phyloP scores from a whole-genome alignment of 2,113 vertebrate genomes.

The Falco punctatus region DNA sequence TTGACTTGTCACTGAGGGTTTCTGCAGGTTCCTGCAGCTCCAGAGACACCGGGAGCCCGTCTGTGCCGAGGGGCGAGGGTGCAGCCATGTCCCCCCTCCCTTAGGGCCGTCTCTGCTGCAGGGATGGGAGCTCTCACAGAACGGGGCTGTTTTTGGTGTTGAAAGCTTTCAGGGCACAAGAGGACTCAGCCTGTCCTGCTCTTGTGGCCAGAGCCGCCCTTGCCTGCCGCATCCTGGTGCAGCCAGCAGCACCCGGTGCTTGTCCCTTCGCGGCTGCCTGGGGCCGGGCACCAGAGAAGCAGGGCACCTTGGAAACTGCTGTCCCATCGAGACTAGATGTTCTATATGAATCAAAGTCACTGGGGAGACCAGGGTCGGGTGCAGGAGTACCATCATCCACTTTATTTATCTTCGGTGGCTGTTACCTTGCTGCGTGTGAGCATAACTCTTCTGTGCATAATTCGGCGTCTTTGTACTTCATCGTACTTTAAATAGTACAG shows the following conservation, averaged over 20 bases:
- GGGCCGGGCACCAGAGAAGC: rapidly evolving
- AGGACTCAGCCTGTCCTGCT: neutral
- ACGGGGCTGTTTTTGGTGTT: too few relatives aligned
- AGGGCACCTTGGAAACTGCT: neutral
- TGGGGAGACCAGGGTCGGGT: rapidly evolving
- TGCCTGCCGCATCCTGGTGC: rapidly evolving
- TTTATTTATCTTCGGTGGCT: neutral
- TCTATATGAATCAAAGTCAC: neutral
- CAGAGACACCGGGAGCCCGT: rapidly evolving
- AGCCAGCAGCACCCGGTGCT: rapidly evolving
- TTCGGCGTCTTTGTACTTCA: neutral
- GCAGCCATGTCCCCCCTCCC: rapidly evolving
- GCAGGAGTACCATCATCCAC: rapidly evolving
- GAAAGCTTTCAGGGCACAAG: neutral
- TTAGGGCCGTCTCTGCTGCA: too few relatives aligned
- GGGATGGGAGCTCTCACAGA: rapidly evolving
- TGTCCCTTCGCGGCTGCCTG: rapidly evolving
- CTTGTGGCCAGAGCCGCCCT: rapidly evolving
- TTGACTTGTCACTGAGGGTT: neutral
- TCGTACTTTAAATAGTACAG: neutral
- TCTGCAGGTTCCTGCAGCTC: neutral
- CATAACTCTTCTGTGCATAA: neutral
- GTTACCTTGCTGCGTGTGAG: neutral
- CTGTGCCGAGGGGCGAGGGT: neutral
- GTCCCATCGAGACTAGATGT: neutral